phyloP scores from a whole-genome alignment of 2,888 invertebrate genomes.

The Mimachlamys varia region DNA sequence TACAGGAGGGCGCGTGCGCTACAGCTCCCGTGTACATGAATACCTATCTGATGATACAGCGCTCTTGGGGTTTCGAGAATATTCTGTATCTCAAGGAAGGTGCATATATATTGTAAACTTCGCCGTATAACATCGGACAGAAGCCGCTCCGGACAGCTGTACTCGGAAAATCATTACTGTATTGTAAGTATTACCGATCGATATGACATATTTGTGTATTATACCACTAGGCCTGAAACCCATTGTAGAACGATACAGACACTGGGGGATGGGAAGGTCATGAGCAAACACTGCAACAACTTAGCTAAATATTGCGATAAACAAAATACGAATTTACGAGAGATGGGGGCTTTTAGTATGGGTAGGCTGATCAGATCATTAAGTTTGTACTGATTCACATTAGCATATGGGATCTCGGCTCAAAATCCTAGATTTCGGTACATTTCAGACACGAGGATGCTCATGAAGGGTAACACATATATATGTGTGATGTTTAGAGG shows the following conservation, averaged over 20 bases:
- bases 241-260: neutral
- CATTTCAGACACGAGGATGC: too few relatives aligned
- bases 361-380: too few relatives aligned
- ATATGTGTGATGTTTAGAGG: too few relatives aligned
- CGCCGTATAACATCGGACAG: neutral
- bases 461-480: too few relatives aligned
- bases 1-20: conserved; percentile 24
- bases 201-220: neutral
- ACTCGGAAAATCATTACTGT: neutral
- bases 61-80: conserved; percentile 28
- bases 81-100: neutral
- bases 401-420: too few relatives aligned
- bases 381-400: too few relatives aligned
- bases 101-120: conserved; percentile 5
- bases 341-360: too few relatives aligned
- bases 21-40: conserved; percentile 21
- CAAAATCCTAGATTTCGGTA: too few relatives aligned
- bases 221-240: neutral
- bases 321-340: too few relatives aligned
- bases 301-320: too few relatives aligned
- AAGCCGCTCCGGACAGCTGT: neutral
- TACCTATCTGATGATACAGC: conserved; percentile 7
- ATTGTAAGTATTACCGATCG: neutral
- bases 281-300: neutral
- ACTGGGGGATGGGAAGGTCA: neutral